These are phyloP conservation scores for Antheraea mylitta DNA, from an alignment of 1,140 invertebrate genomes.

Conservation along the genomic window DNA sequence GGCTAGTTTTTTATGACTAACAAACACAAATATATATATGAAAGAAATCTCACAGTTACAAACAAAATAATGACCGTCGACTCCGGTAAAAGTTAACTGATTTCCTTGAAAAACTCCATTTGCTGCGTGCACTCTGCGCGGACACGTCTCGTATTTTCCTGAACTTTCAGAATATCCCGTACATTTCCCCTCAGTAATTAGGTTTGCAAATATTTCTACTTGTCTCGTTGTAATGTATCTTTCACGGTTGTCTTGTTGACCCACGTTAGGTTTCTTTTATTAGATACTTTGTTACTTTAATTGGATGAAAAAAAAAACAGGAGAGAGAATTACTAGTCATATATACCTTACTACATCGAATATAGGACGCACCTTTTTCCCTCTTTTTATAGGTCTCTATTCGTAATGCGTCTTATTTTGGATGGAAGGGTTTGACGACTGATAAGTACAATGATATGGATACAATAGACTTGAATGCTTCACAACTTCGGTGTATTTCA, in stretches of 20 bases:
- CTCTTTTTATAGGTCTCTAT: too few relatives aligned
- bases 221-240: slow-evolving; percentile 38
- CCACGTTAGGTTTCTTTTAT: slow-evolving; percentile 26
- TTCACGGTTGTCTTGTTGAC: slow-evolving; percentile 36
- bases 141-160: slow-evolving; percentile 39
- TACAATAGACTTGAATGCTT: too few relatives aligned
- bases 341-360: background rate
- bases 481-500: too few relatives aligned
- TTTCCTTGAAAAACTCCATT: slow-evolving; percentile 55
- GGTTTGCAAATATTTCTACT: slow-evolving; percentile 45
- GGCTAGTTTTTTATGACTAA: too few relatives aligned
- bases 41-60: background rate
- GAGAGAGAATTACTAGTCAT: background rate
- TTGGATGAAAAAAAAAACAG: background rate
- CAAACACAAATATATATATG: too few relatives aligned
- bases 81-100: slow-evolving; percentile 49
- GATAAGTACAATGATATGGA: too few relatives aligned
- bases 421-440: too few relatives aligned
- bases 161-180: slow-evolving; percentile 35
- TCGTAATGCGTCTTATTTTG: too few relatives aligned
- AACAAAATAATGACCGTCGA: slow-evolving; percentile 1
- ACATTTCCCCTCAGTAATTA: slow-evolving; percentile 41
- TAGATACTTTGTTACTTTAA: slow-evolving; percentile 13
- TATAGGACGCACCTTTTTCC: too few relatives aligned
- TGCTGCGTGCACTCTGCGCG: slow-evolving; percentile 35